Evolutionary conservation across 2,113 vertebrate species (phyloP), one percentile per base, ranked within the genome.

Genomic region (Phoenicopterus ruber): DNA sequence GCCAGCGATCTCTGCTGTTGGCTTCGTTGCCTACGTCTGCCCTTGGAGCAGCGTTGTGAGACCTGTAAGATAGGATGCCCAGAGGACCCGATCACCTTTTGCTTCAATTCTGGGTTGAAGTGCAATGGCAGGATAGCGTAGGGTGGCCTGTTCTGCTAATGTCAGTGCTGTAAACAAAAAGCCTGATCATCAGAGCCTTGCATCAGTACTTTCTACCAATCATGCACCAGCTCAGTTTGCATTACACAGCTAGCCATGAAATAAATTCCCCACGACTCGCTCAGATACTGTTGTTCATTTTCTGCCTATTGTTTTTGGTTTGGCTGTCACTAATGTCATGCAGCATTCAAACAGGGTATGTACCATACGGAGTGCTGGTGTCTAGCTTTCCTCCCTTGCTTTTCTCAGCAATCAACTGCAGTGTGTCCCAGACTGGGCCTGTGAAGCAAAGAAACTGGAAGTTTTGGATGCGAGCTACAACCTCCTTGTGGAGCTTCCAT

Each of bases 391-490:
- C 32, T 25, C 28, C 29, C 31, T 96, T 94, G 66, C 74, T 96
- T 88, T 97, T 90, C 82, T 57, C 96, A 99, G 99, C 98, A 99
- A 99, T 96, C 98, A 98, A 40, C 97, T 99, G 93, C 99, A 99
- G 83, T 98, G 98, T 92, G 92, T 99, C 72, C 99, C 99, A 34
- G 99, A 99, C 93, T 99, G 99, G 99, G 98, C 99, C 87, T 99
- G 99, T 97, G 99, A 99, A 97, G 98, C 99, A 97, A 99, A 98
- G 96, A 99, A 99, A 97, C 97, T 99, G 81, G 99, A 99, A 98
- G 96, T 99, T 98, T 92, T 99, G 97, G 99, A 99, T 62, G 62
- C 99, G 94, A 98, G 99, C 63, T 97, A 98, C 97, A 99, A 99
- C 96, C 97, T 99, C 62, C 98, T 99, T 93, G 97, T 98, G 86